Percentiles rank a stretch among this genome's conserved stretches.
These are phyloP conservation scores for Chaetodon trifascialis DNA, from an alignment of 2,113 vertebrate species.

Conservation along the genomic window DNA sequence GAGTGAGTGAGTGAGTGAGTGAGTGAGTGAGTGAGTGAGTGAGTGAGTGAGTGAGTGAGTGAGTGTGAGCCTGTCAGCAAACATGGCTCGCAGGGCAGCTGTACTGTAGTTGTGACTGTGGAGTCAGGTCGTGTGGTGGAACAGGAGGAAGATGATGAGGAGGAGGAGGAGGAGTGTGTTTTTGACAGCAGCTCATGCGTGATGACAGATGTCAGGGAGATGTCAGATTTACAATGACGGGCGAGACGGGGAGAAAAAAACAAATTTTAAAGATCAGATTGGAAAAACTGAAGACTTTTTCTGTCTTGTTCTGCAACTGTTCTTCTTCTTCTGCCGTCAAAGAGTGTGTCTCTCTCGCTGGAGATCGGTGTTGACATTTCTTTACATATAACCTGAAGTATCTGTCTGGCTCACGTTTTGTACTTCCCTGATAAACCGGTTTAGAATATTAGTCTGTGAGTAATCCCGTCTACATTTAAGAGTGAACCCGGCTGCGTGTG, in stretches of 20 bases:
- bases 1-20: constrained; percentile 4
- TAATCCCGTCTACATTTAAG: not conserved
- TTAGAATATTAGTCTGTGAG: not conserved
- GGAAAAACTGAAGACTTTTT: not conserved
- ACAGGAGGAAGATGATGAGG: constrained; percentile 4
- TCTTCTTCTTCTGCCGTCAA: not conserved
- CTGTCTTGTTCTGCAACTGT: not conserved
- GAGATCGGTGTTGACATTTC: not conserved
- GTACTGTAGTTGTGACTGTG: constrained; percentile 40
- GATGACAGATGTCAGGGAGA: constrained; percentile 54
- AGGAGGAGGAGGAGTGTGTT: constrained; percentile 37
- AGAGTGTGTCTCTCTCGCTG: not conserved
- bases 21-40: constrained; percentile 1
- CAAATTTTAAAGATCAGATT: not conserved
- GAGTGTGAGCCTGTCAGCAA: constrained; percentile 14
- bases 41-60: constrained; percentile 3
- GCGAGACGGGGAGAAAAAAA: constrained; percentile 9
- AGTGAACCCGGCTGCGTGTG: constrained; percentile 1
- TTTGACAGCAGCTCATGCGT: constrained; percentile 36
- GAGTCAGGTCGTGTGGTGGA: constrained; percentile 40
- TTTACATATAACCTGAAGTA: not conserved
- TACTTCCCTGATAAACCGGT: not conserved
- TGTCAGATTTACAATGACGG: constrained; percentile 35
- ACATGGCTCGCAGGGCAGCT: constrained; percentile 31
- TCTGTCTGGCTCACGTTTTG: not conserved